Percentiles rank a stretch among this genome's conserved stretches.
Evolutionary conservation across 2,797 vertebrate species (phyloP).

Genomic region (Fratercula arctica): DNA sequence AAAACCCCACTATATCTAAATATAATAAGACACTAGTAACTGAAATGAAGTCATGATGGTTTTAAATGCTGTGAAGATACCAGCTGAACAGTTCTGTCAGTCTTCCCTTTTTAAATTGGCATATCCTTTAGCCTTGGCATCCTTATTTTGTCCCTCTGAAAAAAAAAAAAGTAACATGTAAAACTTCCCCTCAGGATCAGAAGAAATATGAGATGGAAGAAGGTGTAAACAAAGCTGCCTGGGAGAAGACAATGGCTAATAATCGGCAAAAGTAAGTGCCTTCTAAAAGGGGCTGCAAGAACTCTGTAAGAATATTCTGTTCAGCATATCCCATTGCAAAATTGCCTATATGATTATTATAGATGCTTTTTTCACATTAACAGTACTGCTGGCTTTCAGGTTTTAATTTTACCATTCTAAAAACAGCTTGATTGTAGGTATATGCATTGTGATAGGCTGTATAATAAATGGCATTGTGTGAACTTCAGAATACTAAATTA

Average conservation of each 20-base stretch:
- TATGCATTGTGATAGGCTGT: background rate
- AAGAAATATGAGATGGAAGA: conserved; percentile 91
- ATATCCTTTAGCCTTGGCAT: background rate
- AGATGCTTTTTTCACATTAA: background rate
- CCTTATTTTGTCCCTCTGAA: background rate
- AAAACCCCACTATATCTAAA: background rate
- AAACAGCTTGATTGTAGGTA: background rate
- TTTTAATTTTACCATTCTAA: background rate
- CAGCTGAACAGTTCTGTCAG: background rate
- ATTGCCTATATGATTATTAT: background rate
- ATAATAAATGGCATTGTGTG: background rate
- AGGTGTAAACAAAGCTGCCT: conserved; percentile 86
- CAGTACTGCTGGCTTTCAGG: background rate
- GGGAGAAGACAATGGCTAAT: conserved; percentile 92
- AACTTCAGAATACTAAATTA: accelerated
- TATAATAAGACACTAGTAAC: background rate
- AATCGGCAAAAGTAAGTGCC: conserved; percentile 87
- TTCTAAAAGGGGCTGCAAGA: background rate
- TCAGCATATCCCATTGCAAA: background rate
- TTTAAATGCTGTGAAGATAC: background rate
- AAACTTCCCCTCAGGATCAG: conserved; percentile 84
- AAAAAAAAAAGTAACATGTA: background rate
- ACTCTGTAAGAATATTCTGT: background rate
- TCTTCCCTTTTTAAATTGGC: background rate
- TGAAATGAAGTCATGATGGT: background rate